Base-by-base conservation (phyloP, 2,113 vertebrate species). In the Laticauda laticaudata region DNA sequence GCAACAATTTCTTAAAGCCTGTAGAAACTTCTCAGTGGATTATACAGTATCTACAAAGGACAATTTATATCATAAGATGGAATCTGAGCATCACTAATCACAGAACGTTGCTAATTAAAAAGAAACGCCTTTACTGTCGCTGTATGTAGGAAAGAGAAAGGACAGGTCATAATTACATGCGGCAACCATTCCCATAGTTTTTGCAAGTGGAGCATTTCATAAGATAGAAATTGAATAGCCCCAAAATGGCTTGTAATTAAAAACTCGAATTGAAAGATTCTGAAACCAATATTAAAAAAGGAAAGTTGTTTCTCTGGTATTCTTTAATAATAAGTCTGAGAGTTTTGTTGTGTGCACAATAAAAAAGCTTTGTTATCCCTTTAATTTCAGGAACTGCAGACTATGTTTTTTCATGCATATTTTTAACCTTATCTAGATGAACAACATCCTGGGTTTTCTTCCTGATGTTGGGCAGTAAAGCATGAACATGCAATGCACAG, bases 401-500 rank as follows among this genome's bases (percentile, higher is more conserved):
- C 45, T 53, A n/a, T 51, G 48, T 51, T 89, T 92, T 81, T 56
- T 69, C 14, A 39, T 69, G 87, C 61, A 45, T 92, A 92, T 92
- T 92, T 92, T 89, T 92, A 92, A 69, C 51, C 57, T 92, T 92
- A 89, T 92, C 87, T 89, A 59, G 24, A 92, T 92, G 7, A 54
- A 57, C 29, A 81, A 59, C 88, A 92, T 92, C 91, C 91, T 92
- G 91, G 43, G 87, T 56, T 81, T 81, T 89, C 91, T 92, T 92
- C 91, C 87, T 92, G 87, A 56, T 75, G 53, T 23, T 75, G 87
- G 29, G 24, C 59, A 81, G 34, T 85, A 57, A 92, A 89, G 61
- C 87, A n/a, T 89, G 87, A 92, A 81, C 3, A 48, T 10, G 21
- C 5, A 51, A 6, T 24, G 5, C 87, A 57, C 26, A 55, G 0